Base-by-base conservation (phyloP, 2,888 invertebrate species). In the Malachius bipustulatus region DNA sequence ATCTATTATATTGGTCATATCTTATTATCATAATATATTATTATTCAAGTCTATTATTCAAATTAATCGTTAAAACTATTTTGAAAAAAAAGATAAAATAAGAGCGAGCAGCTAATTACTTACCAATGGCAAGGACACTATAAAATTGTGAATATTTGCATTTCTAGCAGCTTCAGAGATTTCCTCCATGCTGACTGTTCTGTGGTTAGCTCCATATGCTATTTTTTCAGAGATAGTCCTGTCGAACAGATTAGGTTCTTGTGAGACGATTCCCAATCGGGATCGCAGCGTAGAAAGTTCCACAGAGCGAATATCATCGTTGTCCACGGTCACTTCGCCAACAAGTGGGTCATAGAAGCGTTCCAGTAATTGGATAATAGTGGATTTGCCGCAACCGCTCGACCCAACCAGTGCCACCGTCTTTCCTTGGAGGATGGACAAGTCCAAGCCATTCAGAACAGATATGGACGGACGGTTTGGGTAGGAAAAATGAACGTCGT, bases 171-270 rank as follows among this genome's bases (percentile, higher is more conserved):
- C 82, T 12, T 71, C 67, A 2, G 88, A 77, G 31, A 91, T 72
- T 54, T 89, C 87, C 32, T 75, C 73, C 61, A 74, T 73, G 2
- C 65, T 52, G 1, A 82, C 74, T 2, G 56, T 56, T n/a, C 79
- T 63, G 0, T 66, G 62, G 55, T 85, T 88, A 55, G 88, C 85
- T 3, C 94, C 94, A 54, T 94, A 94, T 0, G 84, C 82, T 45
- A 96, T 93, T 60, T 96, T 96, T 46, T 93, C 85, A 1, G 70
- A 73, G 37, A 94, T 88, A 4, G 83, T 82, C 36, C 84, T 71
- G 57, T 89, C 85, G 62, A 94, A 94, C 1, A 94, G 68, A 2
- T 82, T 77, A 0, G 91, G 94, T 53, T 94, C 93, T 63, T 94
- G 94, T 3, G 88, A 85, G 2, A 94, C 83, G 41, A 93, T 81